phyloP scores from a whole-genome alignment of 2,113 vertebrate genomes.

The Conger conger region DNA sequence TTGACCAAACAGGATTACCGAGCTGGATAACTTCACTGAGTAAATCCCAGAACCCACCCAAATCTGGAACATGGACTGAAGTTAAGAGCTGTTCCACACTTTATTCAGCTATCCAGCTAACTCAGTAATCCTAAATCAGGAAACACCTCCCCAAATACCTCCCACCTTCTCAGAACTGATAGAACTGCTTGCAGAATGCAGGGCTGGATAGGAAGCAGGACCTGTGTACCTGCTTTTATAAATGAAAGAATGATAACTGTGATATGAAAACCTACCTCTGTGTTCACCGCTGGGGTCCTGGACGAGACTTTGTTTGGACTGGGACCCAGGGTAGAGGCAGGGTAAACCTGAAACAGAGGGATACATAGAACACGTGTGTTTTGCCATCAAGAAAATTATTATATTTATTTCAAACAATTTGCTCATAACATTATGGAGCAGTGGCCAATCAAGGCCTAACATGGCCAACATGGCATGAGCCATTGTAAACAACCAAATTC shows the following conservation, averaged over 20 bases:
- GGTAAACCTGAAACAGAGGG: constrained; percentile 52
- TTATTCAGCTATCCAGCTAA: no score
- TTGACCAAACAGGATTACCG: no score
- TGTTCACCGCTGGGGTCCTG: constrained; percentile 14
- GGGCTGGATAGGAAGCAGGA: neutral
- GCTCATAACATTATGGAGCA: neutral
- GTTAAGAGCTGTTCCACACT: no score
- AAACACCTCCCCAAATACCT: no score
- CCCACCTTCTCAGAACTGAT: no score
- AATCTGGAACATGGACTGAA: no score
- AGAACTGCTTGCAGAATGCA: no score
- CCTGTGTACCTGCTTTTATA: neutral
- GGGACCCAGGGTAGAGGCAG: constrained; percentile 6
- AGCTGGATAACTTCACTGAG: no score
- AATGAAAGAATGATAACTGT: neutral
- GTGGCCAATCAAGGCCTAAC: no score
- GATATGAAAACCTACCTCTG: constrained; percentile 46
- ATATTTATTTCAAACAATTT: neutral
- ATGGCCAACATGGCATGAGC: neutral
- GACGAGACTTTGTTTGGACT: constrained; percentile 6
- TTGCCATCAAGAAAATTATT: neutral
- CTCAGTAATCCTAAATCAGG: no score
- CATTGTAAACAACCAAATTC: no score
- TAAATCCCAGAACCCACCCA: no score
- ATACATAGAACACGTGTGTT: neutral